These are phyloP conservation scores for Drosophila antonietae DNA, from an alignment of 2,888 invertebrate genomes.

Conservation along the genomic window DNA sequence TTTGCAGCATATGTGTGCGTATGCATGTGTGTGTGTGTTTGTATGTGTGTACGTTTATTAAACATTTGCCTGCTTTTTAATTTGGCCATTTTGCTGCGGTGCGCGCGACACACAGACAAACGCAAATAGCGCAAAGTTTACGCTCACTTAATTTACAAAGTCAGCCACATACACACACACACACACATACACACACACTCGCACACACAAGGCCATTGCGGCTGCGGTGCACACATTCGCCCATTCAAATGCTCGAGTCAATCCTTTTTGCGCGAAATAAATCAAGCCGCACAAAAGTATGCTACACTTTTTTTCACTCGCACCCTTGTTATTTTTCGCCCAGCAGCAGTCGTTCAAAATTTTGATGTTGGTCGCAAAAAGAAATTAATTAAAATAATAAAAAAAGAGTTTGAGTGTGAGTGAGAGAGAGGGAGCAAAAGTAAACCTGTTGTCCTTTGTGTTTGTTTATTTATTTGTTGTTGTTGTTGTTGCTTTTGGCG, in stretches of 20 bases:
- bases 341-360: constrained; percentile 36
- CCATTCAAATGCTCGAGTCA: constrained; percentile 16
- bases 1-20: background rate
- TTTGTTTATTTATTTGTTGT: constrained; percentile 17
- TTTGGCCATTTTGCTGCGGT: constrained; percentile 61
- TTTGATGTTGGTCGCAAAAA: constrained; percentile 41
- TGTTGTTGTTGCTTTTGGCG: constrained; percentile 11
- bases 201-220: constrained; percentile 15
- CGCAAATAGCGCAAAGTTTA: constrained; percentile 27
- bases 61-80: constrained; percentile 57
- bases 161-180: constrained; percentile 12
- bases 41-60: constrained; percentile 40
- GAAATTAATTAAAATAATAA: constrained; percentile 51
- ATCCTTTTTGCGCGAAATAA: constrained; percentile 45
- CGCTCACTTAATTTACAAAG: constrained; percentile 52
- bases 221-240: constrained; percentile 19
- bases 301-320: constrained; percentile 44
- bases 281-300: constrained; percentile 64
- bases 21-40: constrained; percentile 13
- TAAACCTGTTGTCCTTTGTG: constrained; percentile 46
- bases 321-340: constrained; percentile 11
- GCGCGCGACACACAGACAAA: constrained; percentile 14
- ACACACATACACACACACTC: constrained; percentile 5
- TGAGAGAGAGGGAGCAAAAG: background rate
- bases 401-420: background rate